Evolutionary conservation across 2,888 invertebrate species (phyloP), one percentile per base, ranked within the genome.

Genomic region (Gymnosoma rotundatum): DNA sequence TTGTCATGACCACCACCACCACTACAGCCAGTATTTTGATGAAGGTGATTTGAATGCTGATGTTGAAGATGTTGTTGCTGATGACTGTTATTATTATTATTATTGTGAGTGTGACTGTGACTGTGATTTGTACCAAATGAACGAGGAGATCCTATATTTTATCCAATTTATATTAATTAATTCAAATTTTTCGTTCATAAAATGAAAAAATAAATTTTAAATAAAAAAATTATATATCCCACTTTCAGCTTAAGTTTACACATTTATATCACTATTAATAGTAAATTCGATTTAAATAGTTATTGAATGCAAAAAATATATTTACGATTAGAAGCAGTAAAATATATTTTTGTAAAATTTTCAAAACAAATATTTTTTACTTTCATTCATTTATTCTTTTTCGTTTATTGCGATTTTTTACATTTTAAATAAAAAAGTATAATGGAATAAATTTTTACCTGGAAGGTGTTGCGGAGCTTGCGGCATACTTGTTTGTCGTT

Each of bases 401-500:
- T 7, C 0, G 7, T 5, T 32, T 32, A 6, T 8, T 32, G 32
- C 32, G 32, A 8, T 32, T 32, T 32, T 32, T 32, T 32, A 0
- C 6, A 32, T 32, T 48, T 48, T 48, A n/a, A 48, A n/a, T 48
- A 48, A 48, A 16, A 48, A 50, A 7, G 1, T n/a, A 20, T 16
- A 32, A 58, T n/a, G 0, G 45, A 63, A 54, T 21, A 72, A 60
- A 50, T 45, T 83, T 89, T 87, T 88, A 92, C 92, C 92, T 90
- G 92, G 92, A 87, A 92, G 88, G 88, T 92, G 92, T 87, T 92
- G 92, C 45, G 92, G 92, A 66, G 92, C 91, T 87, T 92, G 93
- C 18, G 92, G 92, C 81, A 92, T 90, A 88, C 91, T 92, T 52
- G 89, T 88, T 87, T 92, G 92, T 0, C 92, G 90, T 85, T 92